These are phyloP conservation scores for Metopia argyrocephala DNA, from an alignment of 2,888 invertebrate species.

Conservation along the genomic window DNA sequence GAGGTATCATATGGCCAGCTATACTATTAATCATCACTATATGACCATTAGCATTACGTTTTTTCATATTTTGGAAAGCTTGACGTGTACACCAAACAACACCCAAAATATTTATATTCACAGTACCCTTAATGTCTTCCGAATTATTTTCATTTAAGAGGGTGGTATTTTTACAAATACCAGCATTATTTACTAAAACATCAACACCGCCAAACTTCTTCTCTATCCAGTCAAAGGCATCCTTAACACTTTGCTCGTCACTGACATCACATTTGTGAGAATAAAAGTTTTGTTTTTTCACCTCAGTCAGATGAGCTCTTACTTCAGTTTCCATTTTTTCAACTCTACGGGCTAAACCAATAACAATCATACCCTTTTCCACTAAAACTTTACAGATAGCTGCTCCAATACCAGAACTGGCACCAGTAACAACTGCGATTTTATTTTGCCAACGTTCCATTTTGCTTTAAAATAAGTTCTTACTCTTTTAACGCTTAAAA, in stretches of 20 bases:
- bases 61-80: constrained; percentile 79
- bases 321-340: constrained; percentile 75
- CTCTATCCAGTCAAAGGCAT: constrained; percentile 80
- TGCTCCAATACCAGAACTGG: constrained; percentile 82
- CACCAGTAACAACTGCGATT: constrained; percentile 83
- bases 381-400: constrained; percentile 78
- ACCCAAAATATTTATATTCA: constrained; percentile 79
- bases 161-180: constrained; percentile 57
- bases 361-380: constrained; percentile 80
- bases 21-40: constrained; percentile 79
- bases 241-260: constrained; percentile 80
- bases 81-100: constrained; percentile 79
- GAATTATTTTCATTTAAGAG: constrained; percentile 66
- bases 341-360: constrained; percentile 80
- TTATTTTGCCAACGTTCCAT: constrained; percentile 82
- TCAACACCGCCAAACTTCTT: constrained; percentile 80
- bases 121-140: constrained; percentile 69
- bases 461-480: fast-evolving
- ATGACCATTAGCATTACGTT: constrained; percentile 79
- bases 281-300: constrained; percentile 73
- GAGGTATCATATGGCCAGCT: constrained; percentile 76
- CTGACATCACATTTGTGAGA: constrained; percentile 80
- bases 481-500: not conserved
- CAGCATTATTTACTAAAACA: constrained; percentile 82
- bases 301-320: constrained; percentile 62